phyloP scores from a whole-genome alignment of 2,888 invertebrate species.

The Ommatoiulus sabulosus region DNA sequence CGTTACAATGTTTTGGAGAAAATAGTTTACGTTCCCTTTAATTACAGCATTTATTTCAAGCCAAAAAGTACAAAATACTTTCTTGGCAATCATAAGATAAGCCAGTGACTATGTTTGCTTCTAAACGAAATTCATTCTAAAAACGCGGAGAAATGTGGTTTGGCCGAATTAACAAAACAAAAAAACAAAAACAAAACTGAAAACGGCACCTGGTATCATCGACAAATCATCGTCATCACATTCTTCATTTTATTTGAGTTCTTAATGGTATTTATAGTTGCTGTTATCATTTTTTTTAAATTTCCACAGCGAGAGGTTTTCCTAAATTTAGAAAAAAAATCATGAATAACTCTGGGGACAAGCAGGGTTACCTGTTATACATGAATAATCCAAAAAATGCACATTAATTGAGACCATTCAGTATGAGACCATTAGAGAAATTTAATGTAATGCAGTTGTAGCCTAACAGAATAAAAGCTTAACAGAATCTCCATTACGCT shows the following conservation, averaged over 20 bases:
- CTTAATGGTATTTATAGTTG: neutral
- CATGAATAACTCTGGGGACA: neutral
- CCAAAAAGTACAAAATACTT: neutral
- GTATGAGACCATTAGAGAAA: too few species aligned
- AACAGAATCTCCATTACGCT: neutral
- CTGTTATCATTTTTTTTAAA: neutral
- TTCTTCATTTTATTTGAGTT: neutral
- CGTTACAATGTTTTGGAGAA: neutral
- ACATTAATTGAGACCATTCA: too few species aligned
- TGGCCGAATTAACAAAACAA: neutral
- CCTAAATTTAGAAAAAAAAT: neutral
- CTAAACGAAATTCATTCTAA: neutral
- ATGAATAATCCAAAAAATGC: too few species aligned
- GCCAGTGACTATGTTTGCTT: neutral
- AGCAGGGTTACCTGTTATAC: neutral
- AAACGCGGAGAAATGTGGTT: neutral
- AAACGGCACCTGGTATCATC: neutral
- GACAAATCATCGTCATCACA: neutral
- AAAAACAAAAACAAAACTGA: neutral
- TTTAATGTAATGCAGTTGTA: too few species aligned
- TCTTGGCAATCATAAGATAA: neutral
- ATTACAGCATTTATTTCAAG: neutral
- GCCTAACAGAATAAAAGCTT: too few species aligned
- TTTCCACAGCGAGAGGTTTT: neutral
- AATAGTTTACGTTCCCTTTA: neutral